phyloP scores from a whole-genome alignment of 2,797 vertebrate genomes.

The Hyperoplus lanceolatus region DNA sequence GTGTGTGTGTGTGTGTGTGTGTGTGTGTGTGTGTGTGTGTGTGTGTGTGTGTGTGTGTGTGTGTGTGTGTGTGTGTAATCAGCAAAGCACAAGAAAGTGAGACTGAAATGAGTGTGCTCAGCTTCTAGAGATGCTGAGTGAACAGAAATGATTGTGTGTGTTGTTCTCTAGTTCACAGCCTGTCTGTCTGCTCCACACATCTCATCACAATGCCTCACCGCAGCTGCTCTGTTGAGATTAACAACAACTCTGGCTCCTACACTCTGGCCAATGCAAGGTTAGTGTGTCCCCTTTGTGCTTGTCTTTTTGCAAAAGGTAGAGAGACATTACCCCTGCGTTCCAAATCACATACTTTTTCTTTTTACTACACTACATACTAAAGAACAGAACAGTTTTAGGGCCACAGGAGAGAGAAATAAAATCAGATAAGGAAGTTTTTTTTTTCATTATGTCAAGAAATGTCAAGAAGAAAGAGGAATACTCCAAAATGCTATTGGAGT shows the following conservation, averaged over 20 bases:
- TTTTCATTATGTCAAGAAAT: too few species aligned
- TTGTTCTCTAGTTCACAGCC: constrained; percentile 17
- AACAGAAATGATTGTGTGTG: not conserved
- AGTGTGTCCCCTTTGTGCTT: not conserved
- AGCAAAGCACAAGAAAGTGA: not conserved
- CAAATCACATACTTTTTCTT: too few species aligned
- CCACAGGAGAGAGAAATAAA: too few species aligned
- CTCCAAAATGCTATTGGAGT: too few species aligned
- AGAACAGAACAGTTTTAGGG: too few species aligned
- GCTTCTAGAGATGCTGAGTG: not conserved
- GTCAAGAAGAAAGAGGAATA: too few species aligned
- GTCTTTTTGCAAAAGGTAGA: not conserved
- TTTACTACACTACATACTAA: too few species aligned
- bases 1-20: too few species aligned
- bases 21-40: too few species aligned
- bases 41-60: too few species aligned
- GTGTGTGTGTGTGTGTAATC: too few species aligned
- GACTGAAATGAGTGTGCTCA: not conserved
- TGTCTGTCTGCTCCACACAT: not conserved
- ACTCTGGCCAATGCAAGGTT: constrained; percentile 72
- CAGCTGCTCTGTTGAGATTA: constrained; percentile 67
- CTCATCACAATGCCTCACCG: constrained; percentile 70
- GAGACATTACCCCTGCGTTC: not conserved
- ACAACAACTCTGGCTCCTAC: constrained; percentile 66
- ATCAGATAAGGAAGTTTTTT: too few species aligned